Percentiles rank a stretch among this genome's conserved stretches.
These are phyloP conservation scores for Trematomus loennbergii DNA, from an alignment of 2,113 vertebrate genomes.

Conservation along the genomic window DNA sequence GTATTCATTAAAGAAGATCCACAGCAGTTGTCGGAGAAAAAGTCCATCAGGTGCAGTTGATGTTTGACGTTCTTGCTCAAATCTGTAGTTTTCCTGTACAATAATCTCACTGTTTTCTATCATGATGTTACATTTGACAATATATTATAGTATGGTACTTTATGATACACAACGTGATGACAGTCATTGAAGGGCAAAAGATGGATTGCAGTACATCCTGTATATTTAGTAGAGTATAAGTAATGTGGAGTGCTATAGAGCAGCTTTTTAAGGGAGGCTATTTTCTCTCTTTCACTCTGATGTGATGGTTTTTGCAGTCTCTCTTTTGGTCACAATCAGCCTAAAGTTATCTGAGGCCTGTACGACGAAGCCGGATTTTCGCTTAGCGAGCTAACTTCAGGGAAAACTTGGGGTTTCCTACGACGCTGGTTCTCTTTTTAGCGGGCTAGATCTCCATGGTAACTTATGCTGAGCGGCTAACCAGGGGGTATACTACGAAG, in stretches of 20 bases:
- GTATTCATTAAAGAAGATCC: neutral
- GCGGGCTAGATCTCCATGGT: too few species aligned
- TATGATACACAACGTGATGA: neutral
- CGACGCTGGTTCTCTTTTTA: too few species aligned
- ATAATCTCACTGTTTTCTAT: neutral
- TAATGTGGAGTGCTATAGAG: neutral
- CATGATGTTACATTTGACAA: neutral
- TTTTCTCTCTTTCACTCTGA: constrained; percentile 3
- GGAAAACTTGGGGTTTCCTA: too few species aligned
- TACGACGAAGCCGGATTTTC: too few species aligned
- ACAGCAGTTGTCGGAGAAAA: neutral
- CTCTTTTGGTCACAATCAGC: neutral
- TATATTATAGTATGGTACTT: neutral
- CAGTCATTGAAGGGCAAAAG: neutral
- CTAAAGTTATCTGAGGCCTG: constrained; percentile 8
- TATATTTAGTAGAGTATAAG: neutral
- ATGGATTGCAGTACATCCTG: neutral
- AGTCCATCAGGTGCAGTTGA: neutral
- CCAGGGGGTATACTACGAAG: too few species aligned
- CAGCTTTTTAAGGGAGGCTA: neutral
- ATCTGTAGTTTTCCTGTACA: neutral
- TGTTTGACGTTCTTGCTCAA: neutral
- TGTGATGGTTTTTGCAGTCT: too few species aligned
- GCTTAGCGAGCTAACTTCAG: too few species aligned
- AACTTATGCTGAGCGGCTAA: too few species aligned